Evolutionary conservation across 2,113 vertebrate genomes (phyloP).

Genomic region (Phrynocephalus versicolor): DNA sequence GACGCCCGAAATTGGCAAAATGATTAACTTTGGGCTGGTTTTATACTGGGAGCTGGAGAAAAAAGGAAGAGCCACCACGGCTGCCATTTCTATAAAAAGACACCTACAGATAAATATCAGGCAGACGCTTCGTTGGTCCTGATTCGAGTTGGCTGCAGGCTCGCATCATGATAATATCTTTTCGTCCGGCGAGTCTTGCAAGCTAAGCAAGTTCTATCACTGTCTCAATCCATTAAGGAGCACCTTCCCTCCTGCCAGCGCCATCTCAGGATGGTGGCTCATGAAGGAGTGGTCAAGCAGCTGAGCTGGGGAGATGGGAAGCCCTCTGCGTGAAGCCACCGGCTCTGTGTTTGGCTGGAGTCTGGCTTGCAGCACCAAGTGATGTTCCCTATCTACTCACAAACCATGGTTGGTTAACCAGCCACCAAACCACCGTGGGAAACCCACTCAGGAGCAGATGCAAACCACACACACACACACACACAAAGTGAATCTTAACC

Average conservation of each 20-base stretch:
- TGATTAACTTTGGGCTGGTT: constrained; percentile 60
- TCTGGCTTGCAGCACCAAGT: too few relatives aligned
- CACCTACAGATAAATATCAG: constrained; percentile 20
- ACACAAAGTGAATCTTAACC: too few relatives aligned
- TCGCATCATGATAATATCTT: not conserved
- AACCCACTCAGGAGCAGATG: too few relatives aligned
- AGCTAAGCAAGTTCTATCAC: not conserved
- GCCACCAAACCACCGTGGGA: too few relatives aligned
- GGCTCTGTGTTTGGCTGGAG: too few relatives aligned
- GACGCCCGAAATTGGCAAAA: constrained; percentile 62
- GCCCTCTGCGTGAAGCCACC: too few relatives aligned
- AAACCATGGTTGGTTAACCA: too few relatives aligned
- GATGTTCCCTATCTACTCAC: too few relatives aligned
- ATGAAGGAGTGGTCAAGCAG: not conserved
- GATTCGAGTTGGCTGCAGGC: not conserved
- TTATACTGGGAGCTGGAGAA: not conserved
- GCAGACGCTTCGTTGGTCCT: not conserved
- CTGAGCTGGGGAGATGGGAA: not conserved
- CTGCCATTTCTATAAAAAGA: constrained; percentile 24
- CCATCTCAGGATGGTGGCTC: not conserved
- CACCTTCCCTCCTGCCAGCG: too few relatives aligned
- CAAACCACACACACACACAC: too few relatives aligned
- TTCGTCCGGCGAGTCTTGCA: constrained; percentile 17
- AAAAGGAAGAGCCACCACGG: not conserved
- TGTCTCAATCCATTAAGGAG: not conserved